Percentiles rank a stretch among this genome's conserved stretches.
Conservation (phyloP, 1,140 invertebrate species). For the Anoplolepis gracilipes region DNA sequence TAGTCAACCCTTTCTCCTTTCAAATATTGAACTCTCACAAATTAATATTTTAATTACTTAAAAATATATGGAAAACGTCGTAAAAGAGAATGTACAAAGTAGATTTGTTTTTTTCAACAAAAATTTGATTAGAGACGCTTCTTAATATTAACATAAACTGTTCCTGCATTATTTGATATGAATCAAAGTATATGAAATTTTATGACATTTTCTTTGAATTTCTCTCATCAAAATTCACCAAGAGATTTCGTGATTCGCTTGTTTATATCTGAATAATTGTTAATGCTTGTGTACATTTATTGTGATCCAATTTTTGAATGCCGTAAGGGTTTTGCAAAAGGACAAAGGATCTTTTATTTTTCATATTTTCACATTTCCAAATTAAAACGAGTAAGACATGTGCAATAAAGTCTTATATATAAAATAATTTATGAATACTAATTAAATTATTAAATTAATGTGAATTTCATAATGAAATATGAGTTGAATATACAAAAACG, state of each 20-base stretch:
- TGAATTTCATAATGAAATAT: background rate
- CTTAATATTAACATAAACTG: background rate
- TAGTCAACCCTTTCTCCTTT: background rate
- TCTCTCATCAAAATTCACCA: background rate
- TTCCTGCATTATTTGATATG: background rate
- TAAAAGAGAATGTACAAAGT: background rate
- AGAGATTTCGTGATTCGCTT: background rate
- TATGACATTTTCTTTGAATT: background rate
- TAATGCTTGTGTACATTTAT: background rate
- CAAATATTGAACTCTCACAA: slow-evolving; percentile 34
- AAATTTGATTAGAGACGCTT: background rate
- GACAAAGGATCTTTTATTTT: background rate
- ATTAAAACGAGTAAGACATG: background rate
- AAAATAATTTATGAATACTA: background rate
- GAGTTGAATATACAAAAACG: background rate
- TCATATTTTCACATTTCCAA: background rate
- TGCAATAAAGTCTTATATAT: background rate
- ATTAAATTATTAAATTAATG: background rate
- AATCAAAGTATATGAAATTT: background rate
- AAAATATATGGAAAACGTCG: background rate
- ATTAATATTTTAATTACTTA: slow-evolving; percentile 43
- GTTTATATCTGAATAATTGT: background rate
- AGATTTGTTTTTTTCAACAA: background rate
- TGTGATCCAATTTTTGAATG: background rate
- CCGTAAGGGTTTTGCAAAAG: too few species aligned